Percentiles rank a stretch among this genome's conserved stretches.
phyloP scores from a whole-genome alignment of 2,797 vertebrate species.

The Hylomyscus alleni region DNA sequence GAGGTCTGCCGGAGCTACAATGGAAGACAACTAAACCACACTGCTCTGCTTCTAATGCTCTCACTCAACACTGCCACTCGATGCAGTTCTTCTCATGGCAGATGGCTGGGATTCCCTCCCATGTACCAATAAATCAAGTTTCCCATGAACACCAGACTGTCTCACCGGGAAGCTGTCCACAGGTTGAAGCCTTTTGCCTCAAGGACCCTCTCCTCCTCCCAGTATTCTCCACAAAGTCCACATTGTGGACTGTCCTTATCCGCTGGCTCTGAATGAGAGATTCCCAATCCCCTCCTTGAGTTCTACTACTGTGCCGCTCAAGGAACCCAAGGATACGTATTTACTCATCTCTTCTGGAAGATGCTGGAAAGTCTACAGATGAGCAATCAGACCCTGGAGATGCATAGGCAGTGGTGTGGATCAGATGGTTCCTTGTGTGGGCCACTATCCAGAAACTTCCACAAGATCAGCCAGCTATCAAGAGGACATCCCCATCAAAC shows the following conservation, averaged over 20 bases:
- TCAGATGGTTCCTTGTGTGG: neutral
- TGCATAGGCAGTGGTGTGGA: no score
- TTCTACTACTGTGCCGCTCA: neutral
- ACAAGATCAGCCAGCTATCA: neutral
- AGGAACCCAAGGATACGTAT: neutral
- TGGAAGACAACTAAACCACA: no score
- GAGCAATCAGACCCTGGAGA: neutral
- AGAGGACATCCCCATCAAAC: neutral
- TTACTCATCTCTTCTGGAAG: neutral
- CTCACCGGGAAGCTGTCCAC: neutral
- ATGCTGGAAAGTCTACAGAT: neutral
- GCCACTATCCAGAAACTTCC: neutral
- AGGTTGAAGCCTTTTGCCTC: neutral
- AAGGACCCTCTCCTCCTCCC: neutral
- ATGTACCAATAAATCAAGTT: no score
- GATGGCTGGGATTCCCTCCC: neutral
- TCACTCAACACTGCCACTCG: neutral
- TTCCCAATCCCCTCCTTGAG: neutral
- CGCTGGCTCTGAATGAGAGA: neutral
- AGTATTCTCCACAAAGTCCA: no score
- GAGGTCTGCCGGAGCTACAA: neutral
- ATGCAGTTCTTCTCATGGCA: neutral
- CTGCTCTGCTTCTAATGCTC: neutral
- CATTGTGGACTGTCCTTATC: neutral
- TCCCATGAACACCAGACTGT: neutral